A percentile compares a stretch with the other conserved stretches of the same genome.
Evolutionary conservation across 2,888 invertebrate genomes (phyloP).

Genomic region (Leptopterna dolabrata): DNA sequence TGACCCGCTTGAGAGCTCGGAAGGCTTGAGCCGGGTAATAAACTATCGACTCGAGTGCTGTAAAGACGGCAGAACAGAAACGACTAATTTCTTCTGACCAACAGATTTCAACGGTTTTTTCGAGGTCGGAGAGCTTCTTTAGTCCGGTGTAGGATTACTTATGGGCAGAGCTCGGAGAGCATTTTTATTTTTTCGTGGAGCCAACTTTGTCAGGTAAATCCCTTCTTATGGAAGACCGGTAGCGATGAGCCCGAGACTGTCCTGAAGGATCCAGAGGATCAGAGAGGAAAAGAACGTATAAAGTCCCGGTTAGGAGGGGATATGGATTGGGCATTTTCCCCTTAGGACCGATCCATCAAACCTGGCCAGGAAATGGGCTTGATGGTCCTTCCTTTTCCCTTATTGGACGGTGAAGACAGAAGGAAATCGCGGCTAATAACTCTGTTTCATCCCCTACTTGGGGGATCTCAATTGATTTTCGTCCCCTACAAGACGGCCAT

Average conservation of each 20-base stretch:
- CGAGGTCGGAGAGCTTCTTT: not conserved
- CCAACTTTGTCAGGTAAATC: not conserved
- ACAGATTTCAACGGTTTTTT: conserved; percentile 38
- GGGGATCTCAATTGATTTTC: not conserved
- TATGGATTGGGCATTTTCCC: not conserved
- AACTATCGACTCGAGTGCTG: conserved; percentile 9
- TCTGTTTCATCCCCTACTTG: not conserved
- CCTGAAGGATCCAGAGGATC: not conserved
- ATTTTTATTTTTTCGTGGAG: not conserved
- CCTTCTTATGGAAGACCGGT: conserved; percentile 7
- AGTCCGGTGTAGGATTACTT: conserved; percentile 9
- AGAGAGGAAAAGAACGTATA: not conserved
- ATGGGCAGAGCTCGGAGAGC: not conserved
- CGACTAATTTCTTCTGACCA: conserved; percentile 35
- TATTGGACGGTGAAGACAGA: not conserved
- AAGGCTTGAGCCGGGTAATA: not conserved
- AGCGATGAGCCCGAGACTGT: not conserved
- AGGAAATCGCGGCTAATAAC: not conserved
- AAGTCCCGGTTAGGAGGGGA: not conserved
- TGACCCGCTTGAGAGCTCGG: not conserved
- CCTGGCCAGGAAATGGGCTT: not conserved
- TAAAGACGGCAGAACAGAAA: not conserved
- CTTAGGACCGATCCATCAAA: not conserved
- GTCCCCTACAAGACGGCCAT: not conserved
- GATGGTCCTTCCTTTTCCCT: not conserved